phyloP scores from a whole-genome alignment of 2,797 vertebrate species.

The Amniataba percoides region DNA sequence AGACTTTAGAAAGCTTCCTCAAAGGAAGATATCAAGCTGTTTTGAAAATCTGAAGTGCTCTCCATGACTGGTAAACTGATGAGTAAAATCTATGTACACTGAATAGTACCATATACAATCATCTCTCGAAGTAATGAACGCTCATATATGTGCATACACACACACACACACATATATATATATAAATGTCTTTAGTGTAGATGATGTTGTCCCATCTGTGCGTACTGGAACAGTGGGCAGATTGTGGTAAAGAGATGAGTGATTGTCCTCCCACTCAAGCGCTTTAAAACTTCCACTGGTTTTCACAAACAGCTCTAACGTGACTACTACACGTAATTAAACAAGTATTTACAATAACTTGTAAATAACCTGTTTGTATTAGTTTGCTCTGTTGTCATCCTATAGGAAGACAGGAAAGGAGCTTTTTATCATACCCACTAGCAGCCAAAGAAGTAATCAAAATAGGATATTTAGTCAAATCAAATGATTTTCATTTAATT shows the following conservation, averaged over 20 bases:
- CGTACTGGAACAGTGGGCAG: constrained; percentile 69
- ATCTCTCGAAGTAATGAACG: constrained; percentile 21
- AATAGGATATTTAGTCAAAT: neutral
- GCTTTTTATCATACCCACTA: neutral
- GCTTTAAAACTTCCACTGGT: constrained; percentile 46
- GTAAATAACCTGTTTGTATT: neutral
- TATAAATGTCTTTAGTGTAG: constrained; percentile 39
- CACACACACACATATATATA: too few species aligned
- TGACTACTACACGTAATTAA: neutral
- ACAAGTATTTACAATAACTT: neutral
- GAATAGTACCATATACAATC: neutral
- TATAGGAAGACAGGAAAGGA: neutral
- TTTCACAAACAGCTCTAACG: constrained; percentile 36
- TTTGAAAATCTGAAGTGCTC: neutral
- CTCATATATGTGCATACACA: neutral
- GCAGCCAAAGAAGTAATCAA: neutral
- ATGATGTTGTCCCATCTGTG: constrained; percentile 43
- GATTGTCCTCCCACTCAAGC: constrained; percentile 47
- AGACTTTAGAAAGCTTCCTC: neutral
- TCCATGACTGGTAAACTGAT: neutral
- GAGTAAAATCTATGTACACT: neutral
- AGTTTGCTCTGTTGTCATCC: neutral
- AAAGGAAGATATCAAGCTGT: too few species aligned
- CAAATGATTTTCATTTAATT: neutral
- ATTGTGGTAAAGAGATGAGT: constrained; percentile 67